Evolutionary conservation across 2,113 vertebrate genomes (phyloP), one percentile per base, ranked within the genome.

Genomic region (Platichthys flesus): DNA sequence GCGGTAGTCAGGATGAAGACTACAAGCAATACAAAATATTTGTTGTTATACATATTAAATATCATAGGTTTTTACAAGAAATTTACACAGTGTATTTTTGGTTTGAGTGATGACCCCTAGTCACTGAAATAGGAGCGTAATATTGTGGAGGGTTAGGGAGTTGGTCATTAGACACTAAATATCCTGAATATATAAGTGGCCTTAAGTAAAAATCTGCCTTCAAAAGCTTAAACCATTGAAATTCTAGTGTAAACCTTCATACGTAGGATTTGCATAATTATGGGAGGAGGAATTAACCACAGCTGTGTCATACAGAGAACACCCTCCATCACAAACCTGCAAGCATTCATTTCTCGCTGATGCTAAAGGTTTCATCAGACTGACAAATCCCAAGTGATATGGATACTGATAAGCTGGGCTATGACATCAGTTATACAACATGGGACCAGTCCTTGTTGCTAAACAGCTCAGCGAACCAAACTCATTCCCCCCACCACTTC

Each of bases 341-440:
- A 9, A 5, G 58, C 10, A 15, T 71, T 64, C 31, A 58, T 40
- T 67, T 75, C 35, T 59, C 35, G 4, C 3, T 20, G 31, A 20
- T 54, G 51, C 51, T 54, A 9, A 57, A 55, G 68, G 55, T 83
- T 81, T 83, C 77, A 81, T 85, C 77, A 85, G 9, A 13, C 42
- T 42, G 64, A 71, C 3, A 14, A 59, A 69, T 55, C 66, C 35
- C 47, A 85, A 70, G n/a, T 13, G 31, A 37, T 26, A 62, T 15
- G 64, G 64, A 76, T 18, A 60, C 47, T 71, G 31, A 66, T 28
- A 75, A 2, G 14, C 21, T 14, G 20, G 2, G 37, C 21, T 56
- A 28, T 57, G 59, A 72, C 31, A 24, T 74, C 10, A 52, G 9
- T 74, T 3, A 52, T 8, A 21, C 55, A 49, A 35, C 24, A 54